These are phyloP conservation scores for Melanargia galathea DNA, from an alignment of 2,888 invertebrate genomes.

Conservation along the genomic window DNA sequence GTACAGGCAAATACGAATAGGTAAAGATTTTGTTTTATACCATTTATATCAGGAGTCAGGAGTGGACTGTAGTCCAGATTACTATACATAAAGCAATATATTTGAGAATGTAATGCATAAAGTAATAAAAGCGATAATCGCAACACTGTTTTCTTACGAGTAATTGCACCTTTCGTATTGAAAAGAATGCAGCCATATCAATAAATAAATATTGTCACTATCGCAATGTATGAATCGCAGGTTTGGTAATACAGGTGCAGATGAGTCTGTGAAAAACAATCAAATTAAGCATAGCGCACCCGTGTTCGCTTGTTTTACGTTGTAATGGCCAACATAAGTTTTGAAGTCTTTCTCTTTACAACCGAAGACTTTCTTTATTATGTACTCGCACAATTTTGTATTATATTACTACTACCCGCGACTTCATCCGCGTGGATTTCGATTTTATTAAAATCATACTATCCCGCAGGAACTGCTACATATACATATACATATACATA, in stretches of 20 bases:
- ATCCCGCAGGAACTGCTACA: too few species aligned
- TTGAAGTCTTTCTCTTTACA: constrained; percentile 2
- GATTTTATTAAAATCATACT: too few species aligned
- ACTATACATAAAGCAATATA: too few species aligned
- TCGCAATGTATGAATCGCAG: not conserved
- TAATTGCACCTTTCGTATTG: too few species aligned
- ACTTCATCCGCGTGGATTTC: too few species aligned
- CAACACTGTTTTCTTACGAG: not conserved
- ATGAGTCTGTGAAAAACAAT: not conserved
- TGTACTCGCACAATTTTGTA: not conserved
- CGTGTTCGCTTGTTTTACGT: constrained; percentile 5
- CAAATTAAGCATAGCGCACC: constrained; percentile 3
- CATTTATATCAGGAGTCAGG: too few species aligned
- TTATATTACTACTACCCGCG: not conserved
- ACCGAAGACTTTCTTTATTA: not conserved
- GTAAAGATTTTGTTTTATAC: too few species aligned
- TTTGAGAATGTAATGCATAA: not conserved
- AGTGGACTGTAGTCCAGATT: too few species aligned
- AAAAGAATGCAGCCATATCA: not conserved
- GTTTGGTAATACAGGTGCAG: not conserved
- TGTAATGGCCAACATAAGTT: constrained; percentile 1
- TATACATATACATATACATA: too few species aligned
- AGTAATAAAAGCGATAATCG: not conserved
- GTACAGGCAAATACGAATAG: too few species aligned
- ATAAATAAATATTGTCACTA: not conserved